Conservation (phyloP, 2,888 invertebrate species). For the Agrochola circellaris region DNA sequence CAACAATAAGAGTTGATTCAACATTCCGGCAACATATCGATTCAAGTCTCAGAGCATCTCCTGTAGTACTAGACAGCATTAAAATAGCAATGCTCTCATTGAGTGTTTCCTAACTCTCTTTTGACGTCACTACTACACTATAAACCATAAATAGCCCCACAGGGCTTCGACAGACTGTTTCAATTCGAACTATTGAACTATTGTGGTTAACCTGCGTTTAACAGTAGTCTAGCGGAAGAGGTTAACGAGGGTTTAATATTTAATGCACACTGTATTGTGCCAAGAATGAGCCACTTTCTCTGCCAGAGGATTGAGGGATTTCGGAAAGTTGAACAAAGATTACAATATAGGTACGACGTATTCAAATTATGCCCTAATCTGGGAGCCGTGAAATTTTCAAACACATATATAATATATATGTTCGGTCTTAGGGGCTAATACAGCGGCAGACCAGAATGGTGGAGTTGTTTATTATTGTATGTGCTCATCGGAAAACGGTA, state of each 20-base stretch:
- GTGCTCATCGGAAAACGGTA: background rate
- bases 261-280: conserved; percentile 3
- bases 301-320: conserved; percentile 4
- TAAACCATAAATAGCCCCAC: conserved; percentile 49
- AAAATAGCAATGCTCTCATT: conserved; percentile 59
- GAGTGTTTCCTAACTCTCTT: conserved; percentile 48
- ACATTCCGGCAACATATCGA: background rate
- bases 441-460: too few species aligned
- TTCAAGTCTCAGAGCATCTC: conserved; percentile 11
- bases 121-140: conserved; percentile 55
- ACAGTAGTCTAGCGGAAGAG: conserved; percentile 14
- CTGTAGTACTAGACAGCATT: conserved; percentile 22
- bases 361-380: background rate
- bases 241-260: conserved; percentile 17
- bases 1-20: background rate
- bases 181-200: conserved; percentile 36
- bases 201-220: conserved; percentile 34
- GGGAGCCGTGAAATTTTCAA: too few species aligned
- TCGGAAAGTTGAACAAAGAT: background rate
- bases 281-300: conserved; percentile 5
- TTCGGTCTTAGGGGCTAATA: too few species aligned
- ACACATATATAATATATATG: too few species aligned
- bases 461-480: background rate
- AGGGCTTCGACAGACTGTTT: conserved; percentile 52
- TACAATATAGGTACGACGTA: too few species aligned